phyloP scores from a whole-genome alignment of 2,888 invertebrate species.

The Pycnomerus fuliginosus region DNA sequence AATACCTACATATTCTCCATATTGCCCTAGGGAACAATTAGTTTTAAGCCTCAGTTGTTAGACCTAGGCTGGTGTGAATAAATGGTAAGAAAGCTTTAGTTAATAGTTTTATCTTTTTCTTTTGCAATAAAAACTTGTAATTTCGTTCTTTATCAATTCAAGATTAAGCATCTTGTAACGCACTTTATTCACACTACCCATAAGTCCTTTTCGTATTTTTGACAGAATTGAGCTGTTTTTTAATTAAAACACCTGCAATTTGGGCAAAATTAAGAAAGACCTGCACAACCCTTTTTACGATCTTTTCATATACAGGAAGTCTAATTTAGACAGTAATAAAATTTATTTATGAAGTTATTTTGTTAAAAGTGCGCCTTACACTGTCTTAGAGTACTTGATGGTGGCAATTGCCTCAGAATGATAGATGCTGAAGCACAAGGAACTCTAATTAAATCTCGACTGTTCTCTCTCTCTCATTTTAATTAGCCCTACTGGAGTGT shows the following conservation, averaged over 20 bases:
- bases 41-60: no score
- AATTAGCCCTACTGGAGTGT: slow-evolving; percentile 40
- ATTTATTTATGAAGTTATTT: slow-evolving; percentile 33
- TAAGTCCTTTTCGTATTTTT: background rate
- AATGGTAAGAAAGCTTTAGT: no score
- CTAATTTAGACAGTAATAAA: slow-evolving; percentile 28
- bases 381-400: slow-evolving; percentile 32
- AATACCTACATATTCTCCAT: no score
- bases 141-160: no score
- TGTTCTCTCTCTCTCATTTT: slow-evolving; percentile 38
- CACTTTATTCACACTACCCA: background rate
- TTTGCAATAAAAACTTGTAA: no score
- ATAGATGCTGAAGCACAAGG: slow-evolving; percentile 36
- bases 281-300: slow-evolving; percentile 22
- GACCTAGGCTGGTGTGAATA: no score
- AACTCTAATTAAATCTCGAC: slow-evolving; percentile 39
- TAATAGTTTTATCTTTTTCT: no score
- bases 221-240: slow-evolving; percentile 3
- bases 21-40: no score
- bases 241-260: slow-evolving; percentile 18
- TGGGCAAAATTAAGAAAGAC: slow-evolving; percentile 23
- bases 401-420: slow-evolving; percentile 37
- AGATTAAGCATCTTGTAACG: no score
- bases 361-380: slow-evolving; percentile 26
- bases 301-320: slow-evolving; percentile 22